A percentile compares a stretch with the other conserved stretches of the same genome.
Conservation (phyloP, 2,888 invertebrate species). For the Agrotis exclamationis region DNA sequence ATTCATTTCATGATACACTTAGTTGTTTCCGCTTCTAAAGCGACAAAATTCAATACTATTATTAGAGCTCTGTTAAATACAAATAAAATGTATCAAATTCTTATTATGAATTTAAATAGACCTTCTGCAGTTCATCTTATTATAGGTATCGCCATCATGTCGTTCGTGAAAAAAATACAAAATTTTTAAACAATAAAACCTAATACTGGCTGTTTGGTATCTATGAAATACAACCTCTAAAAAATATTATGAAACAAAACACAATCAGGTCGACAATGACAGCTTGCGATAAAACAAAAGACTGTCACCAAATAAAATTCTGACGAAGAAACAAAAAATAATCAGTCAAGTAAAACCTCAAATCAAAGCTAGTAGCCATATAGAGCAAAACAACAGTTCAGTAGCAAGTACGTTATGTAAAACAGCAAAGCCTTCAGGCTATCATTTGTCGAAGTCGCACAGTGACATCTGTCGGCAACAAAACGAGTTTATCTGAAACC, state of each 20-base stretch:
- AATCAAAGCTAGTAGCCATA: slow-evolving; percentile 28
- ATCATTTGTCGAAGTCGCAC: slow-evolving; percentile 82
- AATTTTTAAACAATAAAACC: too few species aligned
- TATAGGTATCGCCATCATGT: too few species aligned
- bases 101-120: too few species aligned
- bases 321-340: slow-evolving; percentile 14
- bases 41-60: too few species aligned
- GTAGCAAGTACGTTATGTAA: slow-evolving; percentile 66
- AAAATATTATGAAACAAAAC: neutral
- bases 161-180: too few species aligned
- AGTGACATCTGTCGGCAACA: slow-evolving; percentile 82
- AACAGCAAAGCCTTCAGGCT: slow-evolving; percentile 72
- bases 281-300: slow-evolving; percentile 16
- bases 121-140: too few species aligned
- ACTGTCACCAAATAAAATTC: neutral
- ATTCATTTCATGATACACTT: slow-evolving; percentile 16
- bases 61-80: too few species aligned
- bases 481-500: slow-evolving; percentile 82
- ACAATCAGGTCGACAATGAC: neutral
- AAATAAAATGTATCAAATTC: too few species aligned
- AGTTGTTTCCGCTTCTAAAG: neutral
- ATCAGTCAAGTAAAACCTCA: slow-evolving; percentile 29
- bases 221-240: neutral
- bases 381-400: slow-evolving; percentile 35
- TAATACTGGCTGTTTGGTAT: too few species aligned